Evolutionary conservation across 2,113 vertebrate genomes (phyloP).

Genomic region (Pteropus alecto): DNA sequence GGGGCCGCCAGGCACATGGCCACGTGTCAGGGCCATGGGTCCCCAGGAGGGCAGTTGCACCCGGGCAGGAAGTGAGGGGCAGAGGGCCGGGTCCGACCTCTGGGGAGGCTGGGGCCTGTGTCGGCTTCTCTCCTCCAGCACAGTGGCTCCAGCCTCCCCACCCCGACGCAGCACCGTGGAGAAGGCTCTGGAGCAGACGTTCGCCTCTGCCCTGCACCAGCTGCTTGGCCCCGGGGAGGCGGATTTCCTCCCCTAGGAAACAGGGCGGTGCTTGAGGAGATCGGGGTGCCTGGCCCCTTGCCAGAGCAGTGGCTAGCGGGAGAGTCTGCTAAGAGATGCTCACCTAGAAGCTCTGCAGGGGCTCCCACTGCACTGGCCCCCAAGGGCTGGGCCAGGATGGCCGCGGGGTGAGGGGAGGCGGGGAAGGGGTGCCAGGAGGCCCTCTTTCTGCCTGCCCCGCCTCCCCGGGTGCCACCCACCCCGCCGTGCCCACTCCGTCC

Average conservation of each 20-base stretch:
- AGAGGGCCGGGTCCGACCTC: not conserved
- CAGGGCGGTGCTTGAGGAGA: not conserved
- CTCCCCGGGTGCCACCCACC: rapidly evolving
- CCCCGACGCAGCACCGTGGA: not conserved
- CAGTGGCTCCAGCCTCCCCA: not conserved
- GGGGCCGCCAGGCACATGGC: not conserved
- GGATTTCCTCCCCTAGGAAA: not conserved
- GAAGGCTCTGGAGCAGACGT: not conserved
- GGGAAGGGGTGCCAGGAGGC: not conserved
- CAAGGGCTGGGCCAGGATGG: not conserved
- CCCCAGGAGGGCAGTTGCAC: not conserved
- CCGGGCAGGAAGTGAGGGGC: not conserved
- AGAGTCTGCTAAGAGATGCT: rapidly evolving
- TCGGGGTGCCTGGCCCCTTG: rapidly evolving
- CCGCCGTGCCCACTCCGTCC: rapidly evolving
- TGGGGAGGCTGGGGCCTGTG: not conserved
- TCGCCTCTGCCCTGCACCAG: not conserved
- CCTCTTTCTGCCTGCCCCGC: not conserved
- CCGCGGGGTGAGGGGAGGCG: not conserved
- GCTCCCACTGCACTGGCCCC: not conserved
- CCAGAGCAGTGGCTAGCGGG: too few species aligned
- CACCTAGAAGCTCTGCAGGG: too few species aligned
- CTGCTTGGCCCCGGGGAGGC: not conserved
- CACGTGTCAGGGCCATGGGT: too few species aligned
- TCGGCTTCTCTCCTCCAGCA: not conserved